Base-by-base conservation (phyloP, 2,888 invertebrate genomes). In the Pimpla rufipes region DNA sequence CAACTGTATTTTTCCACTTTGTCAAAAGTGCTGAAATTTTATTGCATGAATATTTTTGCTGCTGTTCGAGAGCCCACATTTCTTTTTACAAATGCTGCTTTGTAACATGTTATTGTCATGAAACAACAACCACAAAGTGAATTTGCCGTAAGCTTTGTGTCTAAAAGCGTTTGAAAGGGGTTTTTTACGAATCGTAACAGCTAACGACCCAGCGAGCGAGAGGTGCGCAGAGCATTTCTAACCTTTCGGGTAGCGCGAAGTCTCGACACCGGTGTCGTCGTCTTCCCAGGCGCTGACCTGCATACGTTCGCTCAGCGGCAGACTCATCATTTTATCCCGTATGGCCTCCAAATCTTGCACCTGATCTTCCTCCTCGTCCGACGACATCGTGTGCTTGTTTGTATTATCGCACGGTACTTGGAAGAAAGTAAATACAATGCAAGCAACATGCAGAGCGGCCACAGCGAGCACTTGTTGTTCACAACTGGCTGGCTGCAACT, bases 251-350 rank as follows among this genome's bases (percentile, higher is more conserved):
- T 96, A 95, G 88, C 95, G 94, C 52, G 96, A 96, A 86, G 95
- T 94, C 83, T 97, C 96, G 11, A 97, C 94, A 81, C 96, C 95
- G 87, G 96, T 95, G 90, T 96, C 96, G 55, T 96, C 96, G 90
- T 96, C 96, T 89, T 97, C 97, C 97, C 97, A 97, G 70, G 97
- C 97, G 90, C 97, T 97, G 0, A 97, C 96, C 89, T 93, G 92
- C 93, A 94, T 94, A 74, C 93, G 88, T 67, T 93, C 93, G 35
- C 81, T 76, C 42, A 85, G 86, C 2, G 91, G 90, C 57, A 86
- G 85, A 68, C 79, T 89, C 70, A 91, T 81, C 66, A 93, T 91
- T 81, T 89, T 84, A 71, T 93, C 92, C 2, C 92, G 90, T 80
- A 93, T 91, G 47, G 88, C 87, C 68, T 91, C 91, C 16, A 93